Percentiles rank a stretch among this genome's conserved stretches.
Evolutionary conservation across 2,888 invertebrate genomes (phyloP).

Genomic region (Cephus pygmeus): DNA sequence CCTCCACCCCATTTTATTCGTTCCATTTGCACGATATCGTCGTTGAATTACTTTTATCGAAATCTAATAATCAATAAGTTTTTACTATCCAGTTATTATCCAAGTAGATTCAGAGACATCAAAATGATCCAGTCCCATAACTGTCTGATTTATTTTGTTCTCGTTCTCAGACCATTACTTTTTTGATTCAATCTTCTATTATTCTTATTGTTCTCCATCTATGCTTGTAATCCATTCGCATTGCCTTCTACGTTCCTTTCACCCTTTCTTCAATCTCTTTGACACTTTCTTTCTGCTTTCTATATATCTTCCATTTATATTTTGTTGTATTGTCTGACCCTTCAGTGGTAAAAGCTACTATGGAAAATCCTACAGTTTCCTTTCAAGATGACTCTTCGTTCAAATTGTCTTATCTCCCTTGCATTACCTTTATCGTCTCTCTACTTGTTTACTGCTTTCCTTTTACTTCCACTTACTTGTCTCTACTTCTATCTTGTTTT

Average conservation of each 20-base stretch:
- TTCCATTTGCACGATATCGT: slow-evolving; percentile 18
- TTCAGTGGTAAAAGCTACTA: neutral
- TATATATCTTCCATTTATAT: neutral
- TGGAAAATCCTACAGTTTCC: neutral
- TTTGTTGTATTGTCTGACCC: neutral
- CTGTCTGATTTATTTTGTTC: neutral
- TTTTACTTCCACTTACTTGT: neutral
- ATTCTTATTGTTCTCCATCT: neutral
- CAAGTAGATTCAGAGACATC: neutral
- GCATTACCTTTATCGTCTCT: neutral
- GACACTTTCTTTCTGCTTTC: neutral
- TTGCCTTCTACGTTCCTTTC: neutral
- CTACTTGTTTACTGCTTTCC: neutral
- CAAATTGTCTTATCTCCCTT: neutral
- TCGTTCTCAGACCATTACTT: neutral
- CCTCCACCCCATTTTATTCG: slow-evolving; percentile 23
- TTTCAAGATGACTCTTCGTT: neutral
- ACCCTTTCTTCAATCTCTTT: neutral
- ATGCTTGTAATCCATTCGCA: neutral
- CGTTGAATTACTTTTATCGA: slow-evolving; percentile 12
- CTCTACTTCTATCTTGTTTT: neutral
- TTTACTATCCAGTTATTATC: slow-evolving; percentile 14
- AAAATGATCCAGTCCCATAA: neutral
- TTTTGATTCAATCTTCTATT: neutral
- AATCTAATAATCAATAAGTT: slow-evolving; percentile 20